Evolutionary conservation across 2,797 vertebrate species (phyloP).

Genomic region (Huso huso): DNA sequence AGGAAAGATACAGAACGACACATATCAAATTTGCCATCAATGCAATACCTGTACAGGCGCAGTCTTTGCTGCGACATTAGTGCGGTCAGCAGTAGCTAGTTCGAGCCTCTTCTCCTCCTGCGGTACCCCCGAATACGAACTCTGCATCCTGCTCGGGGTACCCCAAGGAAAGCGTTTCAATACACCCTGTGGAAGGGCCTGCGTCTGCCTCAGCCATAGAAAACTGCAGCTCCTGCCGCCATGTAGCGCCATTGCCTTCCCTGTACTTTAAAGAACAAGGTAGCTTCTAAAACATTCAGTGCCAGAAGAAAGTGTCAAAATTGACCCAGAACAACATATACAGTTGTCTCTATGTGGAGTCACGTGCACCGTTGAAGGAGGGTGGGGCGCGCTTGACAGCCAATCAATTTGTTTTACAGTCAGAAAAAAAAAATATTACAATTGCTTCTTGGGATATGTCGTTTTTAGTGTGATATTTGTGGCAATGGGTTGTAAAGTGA

Average conservation of each 20-base stretch:
- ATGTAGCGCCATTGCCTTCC: constrained; percentile 33
- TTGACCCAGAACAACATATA: no score
- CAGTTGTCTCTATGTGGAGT: no score
- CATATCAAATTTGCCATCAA: not conserved
- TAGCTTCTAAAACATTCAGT: no score
- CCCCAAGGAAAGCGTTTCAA: constrained; percentile 13
- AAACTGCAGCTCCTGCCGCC: constrained; percentile 26
- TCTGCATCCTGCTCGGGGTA: not conserved
- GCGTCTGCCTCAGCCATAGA: constrained; percentile 11
- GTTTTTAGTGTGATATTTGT: no score
- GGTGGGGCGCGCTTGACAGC: no score
- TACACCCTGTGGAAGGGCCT: constrained; percentile 3
- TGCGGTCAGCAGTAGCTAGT: constrained; percentile 30
- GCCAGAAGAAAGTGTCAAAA: no score
- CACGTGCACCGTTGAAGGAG: no score
- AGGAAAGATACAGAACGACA: not conserved
- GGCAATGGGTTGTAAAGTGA: no score
- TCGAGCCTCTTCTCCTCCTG: constrained; percentile 38
- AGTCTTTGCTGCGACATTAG: constrained; percentile 23
- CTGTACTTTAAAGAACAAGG: no score
- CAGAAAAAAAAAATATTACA: no score
- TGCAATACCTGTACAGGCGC: constrained; percentile 25
- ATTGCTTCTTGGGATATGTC: no score
- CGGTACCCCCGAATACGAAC: constrained; percentile 40
- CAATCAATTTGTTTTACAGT: no score